Percentiles rank a stretch among this genome's conserved stretches.
Conservation (phyloP, 2,888 invertebrate species). For the Eustalomyia histrio region DNA sequence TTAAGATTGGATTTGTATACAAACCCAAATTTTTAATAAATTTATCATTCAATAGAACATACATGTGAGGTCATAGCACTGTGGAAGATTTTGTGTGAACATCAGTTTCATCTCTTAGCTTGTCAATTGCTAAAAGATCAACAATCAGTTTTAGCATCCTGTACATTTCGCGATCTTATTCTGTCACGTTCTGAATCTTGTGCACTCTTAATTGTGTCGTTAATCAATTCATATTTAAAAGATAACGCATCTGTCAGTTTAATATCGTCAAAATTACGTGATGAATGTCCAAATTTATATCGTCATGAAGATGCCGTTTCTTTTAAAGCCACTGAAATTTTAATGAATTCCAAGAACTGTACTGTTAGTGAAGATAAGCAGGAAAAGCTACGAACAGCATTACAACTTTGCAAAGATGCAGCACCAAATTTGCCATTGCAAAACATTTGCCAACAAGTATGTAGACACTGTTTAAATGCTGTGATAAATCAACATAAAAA, state of each 20-base stretch:
- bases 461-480: background rate
- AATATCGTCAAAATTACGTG: slow-evolving; percentile 91
- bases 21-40: no score
- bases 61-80: slow-evolving; percentile 94
- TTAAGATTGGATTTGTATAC: background rate
- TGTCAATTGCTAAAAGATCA: slow-evolving; percentile 85
- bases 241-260: slow-evolving; percentile 97
- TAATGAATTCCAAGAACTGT: slow-evolving; percentile 89
- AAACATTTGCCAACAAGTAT: slow-evolving; percentile 88
- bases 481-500: background rate
- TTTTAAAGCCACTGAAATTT: slow-evolving; percentile 95
- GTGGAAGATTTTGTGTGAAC: slow-evolving; percentile 95
- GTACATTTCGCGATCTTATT: slow-evolving; percentile 81
- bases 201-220: slow-evolving; percentile 87
- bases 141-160: slow-evolving; percentile 83
- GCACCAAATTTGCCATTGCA: slow-evolving; percentile 91
- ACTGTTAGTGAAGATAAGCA: slow-evolving; percentile 88
- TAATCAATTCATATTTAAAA: slow-evolving; percentile 94
- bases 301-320: slow-evolving; percentile 97
- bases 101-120: slow-evolving; percentile 91
- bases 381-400: slow-evolving; percentile 87
- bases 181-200: slow-evolving; percentile 82
- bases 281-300: slow-evolving; percentile 95
- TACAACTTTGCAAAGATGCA: slow-evolving; percentile 93
- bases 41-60: slow-evolving; percentile 80